These are phyloP conservation scores for Schrankia costaestrigalis DNA, from an alignment of 2,888 invertebrate species.

Conservation along the genomic window DNA sequence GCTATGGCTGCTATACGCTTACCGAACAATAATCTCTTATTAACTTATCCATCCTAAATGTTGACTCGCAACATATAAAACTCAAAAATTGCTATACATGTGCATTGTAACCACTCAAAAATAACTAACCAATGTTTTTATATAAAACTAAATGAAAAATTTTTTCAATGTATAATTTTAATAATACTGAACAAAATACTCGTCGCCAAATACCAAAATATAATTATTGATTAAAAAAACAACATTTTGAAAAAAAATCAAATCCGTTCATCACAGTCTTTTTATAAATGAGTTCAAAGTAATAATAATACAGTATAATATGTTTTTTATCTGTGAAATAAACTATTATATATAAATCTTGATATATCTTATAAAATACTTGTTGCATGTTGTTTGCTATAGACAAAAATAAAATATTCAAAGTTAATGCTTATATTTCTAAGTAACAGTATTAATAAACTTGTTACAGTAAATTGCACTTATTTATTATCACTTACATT, in stretches of 20 bases:
- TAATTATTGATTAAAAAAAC: conserved; percentile 7
- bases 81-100: too few species aligned
- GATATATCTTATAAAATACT: conserved; percentile 20
- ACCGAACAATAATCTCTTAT: conserved; percentile 10
- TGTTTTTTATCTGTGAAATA: conserved; percentile 13
- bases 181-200: conserved; percentile 34
- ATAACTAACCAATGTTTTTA: conserved; percentile 2
- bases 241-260: conserved; percentile 14
- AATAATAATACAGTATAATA: conserved; percentile 1
- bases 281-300: conserved; percentile 10
- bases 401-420: conserved; percentile 30
- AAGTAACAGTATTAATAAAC: conserved; percentile 27
- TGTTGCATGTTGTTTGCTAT: conserved; percentile 9
- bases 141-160: conserved; percentile 6
- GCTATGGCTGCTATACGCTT: conserved; percentile 24
- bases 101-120: too few species aligned
- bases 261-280: conserved; percentile 27
- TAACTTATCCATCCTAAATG: too few species aligned
- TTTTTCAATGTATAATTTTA: conserved; percentile 21
- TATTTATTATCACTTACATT: conserved; percentile 36
- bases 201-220: conserved; percentile 11
- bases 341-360: conserved; percentile 14
- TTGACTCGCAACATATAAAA: too few species aligned
- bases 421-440: conserved; percentile 29
- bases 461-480: conserved; percentile 39